Evolutionary conservation across 2,888 invertebrate genomes (phyloP), one percentile per base, ranked within the genome.

Genomic region (Oegoconia quadripuncta): DNA sequence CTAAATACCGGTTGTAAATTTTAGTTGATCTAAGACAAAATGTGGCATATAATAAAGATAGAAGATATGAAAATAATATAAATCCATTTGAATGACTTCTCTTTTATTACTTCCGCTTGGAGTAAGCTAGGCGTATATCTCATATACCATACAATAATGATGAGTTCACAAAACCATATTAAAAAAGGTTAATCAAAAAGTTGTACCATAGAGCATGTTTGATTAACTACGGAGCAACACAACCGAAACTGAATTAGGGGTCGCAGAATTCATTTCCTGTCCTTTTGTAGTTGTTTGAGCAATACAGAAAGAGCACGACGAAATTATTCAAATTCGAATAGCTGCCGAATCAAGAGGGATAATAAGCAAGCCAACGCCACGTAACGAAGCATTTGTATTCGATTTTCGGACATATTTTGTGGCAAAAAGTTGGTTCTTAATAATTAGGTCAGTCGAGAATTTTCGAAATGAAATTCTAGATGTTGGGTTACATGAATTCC

Each of bases 291-390:
- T 39, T 44, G 34, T 39, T 30, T 25, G 30, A 37, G 34, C 13
- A 33, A 41, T n/a, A n/a, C 29, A 34, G 28, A 43, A 48, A 42
- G 37, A 37, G 42, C 40, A 26, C 29, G 42, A 27, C 34, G 40
- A 37, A 48, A 45, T 48, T 51, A 51, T 51, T 48, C 46, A 51
- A 46, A 51, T 48, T 41, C 42, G 37, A 34, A 43, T 34, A 46
- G 41, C 37, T 36, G 33, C 26, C 30, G 27, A 43, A 45, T 43
- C 37, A 27, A 17, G 16, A 17, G 36, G 31, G 39, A 36, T 40
- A 30, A 36, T 28, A 20, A 28, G 18, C 28, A 27, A 13, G 32
- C 27, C 20, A 15, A 27, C 27, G 27, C 28, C 11, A 7, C 32
- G 15, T 41, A 38, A 32, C 25, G 35, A 34, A 18, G 22, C 33